phyloP scores from a whole-genome alignment of 2,797 vertebrate species.

The Epinephelus coioides region DNA sequence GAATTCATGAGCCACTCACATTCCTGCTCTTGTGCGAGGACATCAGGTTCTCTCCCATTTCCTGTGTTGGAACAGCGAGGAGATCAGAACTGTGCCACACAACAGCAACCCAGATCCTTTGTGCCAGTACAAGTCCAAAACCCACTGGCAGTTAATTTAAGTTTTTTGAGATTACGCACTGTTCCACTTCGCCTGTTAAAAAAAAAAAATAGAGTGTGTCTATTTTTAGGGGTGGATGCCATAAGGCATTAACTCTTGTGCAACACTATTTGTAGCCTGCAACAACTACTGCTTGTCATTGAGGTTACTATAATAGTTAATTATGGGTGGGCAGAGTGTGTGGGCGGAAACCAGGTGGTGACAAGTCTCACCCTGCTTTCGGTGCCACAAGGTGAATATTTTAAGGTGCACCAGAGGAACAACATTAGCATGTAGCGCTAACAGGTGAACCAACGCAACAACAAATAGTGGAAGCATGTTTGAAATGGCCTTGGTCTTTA shows the following conservation, averaged over 20 bases:
- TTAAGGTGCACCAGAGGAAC: not conserved
- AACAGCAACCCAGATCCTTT: constrained; percentile 18
- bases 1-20: constrained; percentile 1
- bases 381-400: constrained; percentile 10
- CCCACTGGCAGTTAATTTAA: constrained; percentile 33
- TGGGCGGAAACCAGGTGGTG: constrained; percentile 16
- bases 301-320: constrained; percentile 32
- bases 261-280: constrained; percentile 16
- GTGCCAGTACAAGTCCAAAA: constrained; percentile 34
- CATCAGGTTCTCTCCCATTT: constrained; percentile 9
- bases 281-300: constrained; percentile 6
- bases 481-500: no score
- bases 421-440: not conserved
- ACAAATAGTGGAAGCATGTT: not conserved
- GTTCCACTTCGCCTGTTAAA: constrained; percentile 36
- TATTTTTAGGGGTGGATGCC: constrained; percentile 47
- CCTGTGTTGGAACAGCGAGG: constrained; percentile 10
- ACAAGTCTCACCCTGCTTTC: constrained; percentile 3
- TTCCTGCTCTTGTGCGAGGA: not conserved
- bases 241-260: constrained; percentile 42
- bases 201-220: constrained; percentile 22
- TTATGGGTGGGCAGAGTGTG: constrained; percentile 7
- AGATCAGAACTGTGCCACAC: constrained; percentile 21
- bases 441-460: not conserved
- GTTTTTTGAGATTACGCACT: constrained; percentile 48